Evolutionary conservation across 2,113 vertebrate species (phyloP), one percentile per base, ranked within the genome.

Genomic region (Gobiocypris rarus): DNA sequence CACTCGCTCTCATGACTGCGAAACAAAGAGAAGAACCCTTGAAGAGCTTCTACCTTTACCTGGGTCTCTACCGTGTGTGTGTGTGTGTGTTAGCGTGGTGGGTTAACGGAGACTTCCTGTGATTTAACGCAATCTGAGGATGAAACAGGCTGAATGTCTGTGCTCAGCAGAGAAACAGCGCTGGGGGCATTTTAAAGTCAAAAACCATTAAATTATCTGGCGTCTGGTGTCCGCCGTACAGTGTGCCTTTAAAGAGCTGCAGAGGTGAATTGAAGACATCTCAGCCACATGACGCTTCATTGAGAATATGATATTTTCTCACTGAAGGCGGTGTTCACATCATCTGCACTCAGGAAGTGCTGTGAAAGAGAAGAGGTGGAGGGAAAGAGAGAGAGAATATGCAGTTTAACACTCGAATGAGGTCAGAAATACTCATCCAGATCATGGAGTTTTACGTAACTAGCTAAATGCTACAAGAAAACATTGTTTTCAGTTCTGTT

Each of bases 1-100:
- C 93, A 86, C 87, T 89, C 84, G 87, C 15, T 41, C 41, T 84
- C 86, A 83, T 86, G 85, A 65, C 88, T 87, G 75, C 58, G 73
- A 85, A 78, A 81, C 45, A 84, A 87, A 89, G 87, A 91, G 31
- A 67, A 67, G 61, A 38, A 34, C 31, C 34, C 28, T 70, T 75
- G 19, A 83, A 83, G 41, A 61, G 56, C 22, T 50, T 75, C 58
- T 74, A 75, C 50, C 73, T 61, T 75, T 52, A 19, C 11, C 71
- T 69, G 61, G 26, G 56, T 54, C 17, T 54, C 52, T 54, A 22
- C n/a, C 1, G 2, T 1, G 52, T 19, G 52, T 58, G 11, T 75
- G 75, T 9, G 81, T 43, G 11, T 59, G 34, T 34, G 34, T 1
- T 14, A 28, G 17, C 19, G 69, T 14, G 34, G 28, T 41, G 13